These are phyloP conservation scores for Halesus radiatus DNA, from an alignment of 1,140 invertebrate genomes.

Conservation along the genomic window DNA sequence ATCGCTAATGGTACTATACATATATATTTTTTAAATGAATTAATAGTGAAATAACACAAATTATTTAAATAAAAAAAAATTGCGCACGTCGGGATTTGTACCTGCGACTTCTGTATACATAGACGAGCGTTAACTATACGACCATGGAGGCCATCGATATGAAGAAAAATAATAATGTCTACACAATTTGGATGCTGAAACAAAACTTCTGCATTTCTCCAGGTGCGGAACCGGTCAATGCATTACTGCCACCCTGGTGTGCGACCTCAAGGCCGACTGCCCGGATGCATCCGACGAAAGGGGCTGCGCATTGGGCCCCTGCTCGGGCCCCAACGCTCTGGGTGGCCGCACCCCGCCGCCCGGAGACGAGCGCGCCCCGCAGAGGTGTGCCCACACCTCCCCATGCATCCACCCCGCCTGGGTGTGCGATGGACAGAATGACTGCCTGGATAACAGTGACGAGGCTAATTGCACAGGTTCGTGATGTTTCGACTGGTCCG, in stretches of 20 bases:
- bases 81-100: no score
- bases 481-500: no score
- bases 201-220: slow-evolving; percentile 45
- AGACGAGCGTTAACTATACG: no score
- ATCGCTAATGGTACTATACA: no score
- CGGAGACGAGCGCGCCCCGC: slow-evolving; percentile 18
- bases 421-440: slow-evolving; percentile 79
- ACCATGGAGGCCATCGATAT: no score
- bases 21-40: no score
- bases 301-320: slow-evolving; percentile 59
- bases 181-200: not conserved
- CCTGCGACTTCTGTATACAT: no score
- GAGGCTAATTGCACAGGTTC: slow-evolving; percentile 66
- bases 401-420: slow-evolving; percentile 66
- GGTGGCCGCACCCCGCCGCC: slow-evolving; percentile 40
- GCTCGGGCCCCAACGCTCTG: slow-evolving; percentile 55
- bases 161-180: no score
- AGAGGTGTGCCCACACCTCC: slow-evolving; percentile 42
- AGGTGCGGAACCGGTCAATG: slow-evolving; percentile 73
- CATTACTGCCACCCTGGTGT: slow-evolving; percentile 73
- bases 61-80: no score
- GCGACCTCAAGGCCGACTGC: slow-evolving; percentile 79
- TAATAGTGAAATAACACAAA: no score
- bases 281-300: slow-evolving; percentile 75
- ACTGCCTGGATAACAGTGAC: slow-evolving; percentile 77